phyloP scores from a whole-genome alignment of 2,797 vertebrate species.

The Eleutherodactylus coqui region DNA sequence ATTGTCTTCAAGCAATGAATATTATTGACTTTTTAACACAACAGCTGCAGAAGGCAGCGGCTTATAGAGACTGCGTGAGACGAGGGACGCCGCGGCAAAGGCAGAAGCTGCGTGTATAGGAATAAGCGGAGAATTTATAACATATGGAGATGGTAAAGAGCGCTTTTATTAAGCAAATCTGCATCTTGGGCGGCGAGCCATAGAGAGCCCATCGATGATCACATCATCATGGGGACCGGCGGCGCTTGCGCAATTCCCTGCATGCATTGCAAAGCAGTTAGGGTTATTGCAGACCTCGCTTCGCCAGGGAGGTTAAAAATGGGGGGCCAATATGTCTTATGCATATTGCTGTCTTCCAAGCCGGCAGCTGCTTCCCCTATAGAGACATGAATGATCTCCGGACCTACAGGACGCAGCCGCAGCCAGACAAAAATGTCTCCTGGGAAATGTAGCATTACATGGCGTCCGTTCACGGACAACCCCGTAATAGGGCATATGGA shows the following conservation, averaged over 20 bases:
- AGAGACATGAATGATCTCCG: background rate
- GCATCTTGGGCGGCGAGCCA: too few relatives aligned
- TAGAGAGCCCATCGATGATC: too few relatives aligned
- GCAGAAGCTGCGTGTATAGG: background rate
- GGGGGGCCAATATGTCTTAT: background rate
- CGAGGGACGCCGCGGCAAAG: background rate
- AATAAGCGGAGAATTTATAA: background rate
- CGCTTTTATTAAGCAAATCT: too few relatives aligned
- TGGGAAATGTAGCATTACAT: background rate
- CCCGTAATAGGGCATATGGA: background rate
- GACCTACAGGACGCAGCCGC: background rate
- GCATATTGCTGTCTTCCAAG: background rate
- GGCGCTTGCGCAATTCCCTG: background rate
- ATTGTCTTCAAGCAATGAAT: conserved; percentile 68
- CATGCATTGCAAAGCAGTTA: background rate
- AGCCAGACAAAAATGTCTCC: background rate
- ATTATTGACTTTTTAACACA: conserved; percentile 63
- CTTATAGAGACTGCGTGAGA: conserved; percentile 11
- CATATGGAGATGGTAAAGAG: too few relatives aligned
- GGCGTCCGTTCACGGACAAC: background rate
- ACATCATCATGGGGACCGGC: background rate
- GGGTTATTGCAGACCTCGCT: background rate
- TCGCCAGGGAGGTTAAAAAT: background rate
- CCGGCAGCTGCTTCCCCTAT: background rate
- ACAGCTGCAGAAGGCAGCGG: conserved; percentile 66